Evolutionary conservation across 2,797 vertebrate genomes (phyloP).

Genomic region (Enteromius viviparus): DNA sequence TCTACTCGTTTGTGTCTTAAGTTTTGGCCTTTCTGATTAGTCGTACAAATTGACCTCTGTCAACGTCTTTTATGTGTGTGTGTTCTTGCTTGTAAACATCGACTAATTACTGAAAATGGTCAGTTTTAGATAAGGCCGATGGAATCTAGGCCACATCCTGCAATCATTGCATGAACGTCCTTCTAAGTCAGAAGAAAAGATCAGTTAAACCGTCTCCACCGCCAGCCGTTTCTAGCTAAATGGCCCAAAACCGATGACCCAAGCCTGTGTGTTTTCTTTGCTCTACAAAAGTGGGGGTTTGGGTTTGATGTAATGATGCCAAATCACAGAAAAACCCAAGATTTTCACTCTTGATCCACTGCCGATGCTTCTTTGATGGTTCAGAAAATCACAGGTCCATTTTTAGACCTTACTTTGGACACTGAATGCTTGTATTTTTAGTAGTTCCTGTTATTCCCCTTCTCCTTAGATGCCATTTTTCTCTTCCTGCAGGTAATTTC

Average conservation of each 20-base stretch:
- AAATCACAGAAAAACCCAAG: not conserved
- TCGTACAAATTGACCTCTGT: not conserved
- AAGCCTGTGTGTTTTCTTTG: not conserved
- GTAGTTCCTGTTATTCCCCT: slow-evolving; percentile 52
- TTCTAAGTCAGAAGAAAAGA: slow-evolving; percentile 32
- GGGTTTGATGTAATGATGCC: not conserved
- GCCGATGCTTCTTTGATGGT: slow-evolving; percentile 44
- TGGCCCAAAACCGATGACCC: slow-evolving; percentile 5
- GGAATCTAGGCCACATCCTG: slow-evolving; percentile 49
- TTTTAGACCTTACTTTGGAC: slow-evolving; percentile 50
- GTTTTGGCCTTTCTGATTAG: not conserved
- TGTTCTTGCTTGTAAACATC: slow-evolving; percentile 52
- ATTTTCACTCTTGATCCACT: slow-evolving; percentile 12
- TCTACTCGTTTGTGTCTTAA: not conserved
- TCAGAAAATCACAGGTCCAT: slow-evolving; percentile 59
- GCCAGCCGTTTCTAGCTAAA: slow-evolving; percentile 5
- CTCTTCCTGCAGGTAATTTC: slow-evolving; percentile 10
- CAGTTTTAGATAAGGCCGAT: slow-evolving; percentile 30
- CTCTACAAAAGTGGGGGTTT: not conserved
- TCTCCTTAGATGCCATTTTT: slow-evolving; percentile 34
- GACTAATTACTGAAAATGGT: slow-evolving; percentile 36
- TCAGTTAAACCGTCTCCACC: not conserved
- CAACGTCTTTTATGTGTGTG: slow-evolving; percentile 23
- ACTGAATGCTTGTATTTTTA: slow-evolving; percentile 57
- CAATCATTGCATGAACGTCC: slow-evolving; percentile 38